Evolutionary conservation across 2,113 vertebrate genomes (phyloP), one percentile per base, ranked within the genome.

Genomic region (Elanus axillaris): DNA sequence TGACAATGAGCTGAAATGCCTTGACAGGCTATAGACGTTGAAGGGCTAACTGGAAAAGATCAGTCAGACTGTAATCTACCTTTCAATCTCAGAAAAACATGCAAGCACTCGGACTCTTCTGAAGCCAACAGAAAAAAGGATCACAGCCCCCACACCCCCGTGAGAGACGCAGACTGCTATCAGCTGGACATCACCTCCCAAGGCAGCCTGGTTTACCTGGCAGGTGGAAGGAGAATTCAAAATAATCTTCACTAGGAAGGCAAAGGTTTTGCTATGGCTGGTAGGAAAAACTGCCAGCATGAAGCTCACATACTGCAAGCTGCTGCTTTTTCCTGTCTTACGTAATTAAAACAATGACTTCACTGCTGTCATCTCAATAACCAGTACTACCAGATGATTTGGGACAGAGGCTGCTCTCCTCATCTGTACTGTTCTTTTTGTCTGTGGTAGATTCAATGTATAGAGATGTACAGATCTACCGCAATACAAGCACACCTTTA

Each of bases 121-220:
- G 67, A 27, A 56, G 19, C 14, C 72, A 59, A 15, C 20, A 60
- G 29, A 32, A 45, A 84, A 88, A 84, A 53, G 2, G 3, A 74
- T 58, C 31, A 40, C 7, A 15, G 14, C 38, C 13, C 6, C 16
- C 6, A 0, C 14, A 15, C 4, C 53, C 3, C 14, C 0, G 1
- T 3, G 58, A 64, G 45, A 85, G 38, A 56, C 50, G 16, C 36
- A 69, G 32, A 72, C 34, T 12, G 22, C 38, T 31, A 47, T 55
- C 53, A 69, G 29, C 4, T 55, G 56, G 43, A 67, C 47, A 77
- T 40, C 22, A 71, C 36, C 32, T 17, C 21, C 52, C 55, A 66
- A 0, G 36, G 55, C 43, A 91, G 43, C 26, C 47, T 26, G 7
- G 76, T 82, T 55, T 58, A 52, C 29, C n/a, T 1, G 5, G 52